phyloP scores from a whole-genome alignment of 2,888 invertebrate species.

The Limnephilus lunatus region DNA sequence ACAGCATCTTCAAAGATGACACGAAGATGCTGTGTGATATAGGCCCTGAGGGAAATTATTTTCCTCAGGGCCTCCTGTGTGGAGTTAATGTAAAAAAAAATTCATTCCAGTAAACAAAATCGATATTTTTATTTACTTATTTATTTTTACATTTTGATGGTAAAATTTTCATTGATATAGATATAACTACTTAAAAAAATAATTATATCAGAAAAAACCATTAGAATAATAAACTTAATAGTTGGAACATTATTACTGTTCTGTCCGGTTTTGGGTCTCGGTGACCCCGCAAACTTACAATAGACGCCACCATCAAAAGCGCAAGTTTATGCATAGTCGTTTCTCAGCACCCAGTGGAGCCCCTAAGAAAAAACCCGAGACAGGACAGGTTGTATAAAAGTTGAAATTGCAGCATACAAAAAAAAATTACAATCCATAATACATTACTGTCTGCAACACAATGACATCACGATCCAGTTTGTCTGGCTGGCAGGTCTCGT shows the following conservation, averaged over 20 bases:
- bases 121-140: too few relatives aligned
- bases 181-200: too few relatives aligned
- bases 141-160: too few relatives aligned
- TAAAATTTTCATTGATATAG: too few relatives aligned
- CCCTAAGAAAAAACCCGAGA: not conserved
- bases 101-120: too few relatives aligned
- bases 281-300: not conserved
- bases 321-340: not conserved
- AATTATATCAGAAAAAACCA: too few relatives aligned
- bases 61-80: too few relatives aligned
- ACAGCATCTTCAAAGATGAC: too few relatives aligned
- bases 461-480: conserved; percentile 22
- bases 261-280: not conserved
- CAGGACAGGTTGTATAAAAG: conserved; percentile 11
- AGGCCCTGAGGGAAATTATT: too few relatives aligned
- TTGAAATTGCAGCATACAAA: not conserved
- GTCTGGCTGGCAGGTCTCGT: not conserved
- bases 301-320: not conserved
- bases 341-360: not conserved
- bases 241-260: not conserved
- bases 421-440: conserved; percentile 12
- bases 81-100: too few relatives aligned
- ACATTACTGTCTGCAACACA: not conserved
- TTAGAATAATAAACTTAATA: too few relatives aligned
- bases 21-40: too few relatives aligned